Percentiles rank a stretch among this genome's conserved stretches.
Conservation (phyloP, 2,113 vertebrate species). For the Pomatostomus ruficeps region DNA sequence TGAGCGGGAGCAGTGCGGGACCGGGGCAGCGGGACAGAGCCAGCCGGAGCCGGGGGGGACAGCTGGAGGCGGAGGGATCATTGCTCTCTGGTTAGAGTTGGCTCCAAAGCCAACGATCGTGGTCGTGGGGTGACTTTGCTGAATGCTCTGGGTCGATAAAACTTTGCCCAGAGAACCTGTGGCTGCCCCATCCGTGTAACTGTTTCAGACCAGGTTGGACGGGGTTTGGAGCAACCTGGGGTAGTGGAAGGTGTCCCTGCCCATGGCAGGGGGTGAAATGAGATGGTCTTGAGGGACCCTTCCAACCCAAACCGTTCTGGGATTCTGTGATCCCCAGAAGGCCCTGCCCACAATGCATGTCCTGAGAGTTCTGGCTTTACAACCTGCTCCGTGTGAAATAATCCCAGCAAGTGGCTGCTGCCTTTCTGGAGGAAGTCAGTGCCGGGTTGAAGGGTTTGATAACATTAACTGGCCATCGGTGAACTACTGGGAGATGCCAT, state of each 20-base stretch:
- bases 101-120: neutral
- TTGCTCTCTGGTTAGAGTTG: too few relatives aligned
- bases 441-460: neutral
- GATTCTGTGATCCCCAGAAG: neutral
- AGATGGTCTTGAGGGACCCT: neutral
- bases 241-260: neutral
- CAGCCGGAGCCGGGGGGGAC: neutral
- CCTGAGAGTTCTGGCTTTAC: neutral
- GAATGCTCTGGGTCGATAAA: neutral
- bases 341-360: fast-evolving
- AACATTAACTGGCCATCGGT: fast-evolving
- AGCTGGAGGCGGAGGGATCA: neutral
- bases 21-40: neutral
- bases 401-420: neutral
- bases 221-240: fast-evolving
- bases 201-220: neutral
- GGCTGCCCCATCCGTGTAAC: neutral
- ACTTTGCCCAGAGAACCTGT: neutral
- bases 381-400: fast-evolving
- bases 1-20: conserved; percentile 35
- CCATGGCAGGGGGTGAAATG: too few relatives aligned
- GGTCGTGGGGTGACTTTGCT: neutral
- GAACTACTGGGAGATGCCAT: neutral
- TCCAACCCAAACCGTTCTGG: neutral
- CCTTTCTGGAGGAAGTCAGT: too few relatives aligned